Evolutionary conservation across 2,797 vertebrate genomes (phyloP).

Genomic region (Oryzias sinensis): DNA sequence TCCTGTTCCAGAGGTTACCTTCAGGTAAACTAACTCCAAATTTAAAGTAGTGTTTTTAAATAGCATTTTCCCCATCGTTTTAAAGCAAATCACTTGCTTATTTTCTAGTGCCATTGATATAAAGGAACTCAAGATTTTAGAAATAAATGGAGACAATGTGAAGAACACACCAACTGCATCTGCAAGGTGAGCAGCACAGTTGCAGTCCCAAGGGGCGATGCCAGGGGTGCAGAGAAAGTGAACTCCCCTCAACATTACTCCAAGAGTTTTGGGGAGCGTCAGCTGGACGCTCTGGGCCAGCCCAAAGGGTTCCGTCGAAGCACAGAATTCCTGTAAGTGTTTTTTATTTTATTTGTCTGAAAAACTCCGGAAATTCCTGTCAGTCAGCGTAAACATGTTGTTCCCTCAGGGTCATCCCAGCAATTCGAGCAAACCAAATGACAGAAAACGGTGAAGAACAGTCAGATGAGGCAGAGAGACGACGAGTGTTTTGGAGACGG

Average conservation of each 20-base stretch:
- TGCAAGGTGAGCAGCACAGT: constrained; percentile 74
- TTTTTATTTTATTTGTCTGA: neutral
- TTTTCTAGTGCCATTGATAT: constrained; percentile 91
- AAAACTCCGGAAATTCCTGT: no score
- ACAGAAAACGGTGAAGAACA: constrained; percentile 97
- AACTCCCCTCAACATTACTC: constrained; percentile 85
- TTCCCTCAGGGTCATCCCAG: constrained; percentile 91
- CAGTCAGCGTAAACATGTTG: neutral
- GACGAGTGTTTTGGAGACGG: constrained; percentile 96
- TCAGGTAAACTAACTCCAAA: constrained; percentile 80
- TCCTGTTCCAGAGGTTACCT: constrained; percentile 97
- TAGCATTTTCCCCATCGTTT: neutral
- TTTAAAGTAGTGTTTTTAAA: neutral
- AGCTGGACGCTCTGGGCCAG: constrained; percentile 81
- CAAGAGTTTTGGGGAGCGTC: constrained; percentile 91
- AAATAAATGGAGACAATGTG: constrained; percentile 75
- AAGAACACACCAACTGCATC: constrained; percentile 36
- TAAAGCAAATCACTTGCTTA: no score
- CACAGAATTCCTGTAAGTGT: constrained; percentile 91
- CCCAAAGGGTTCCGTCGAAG: constrained; percentile 88
- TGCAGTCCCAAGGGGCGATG: constrained; percentile 83
- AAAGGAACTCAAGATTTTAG: constrained; percentile 94
- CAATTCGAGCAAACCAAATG: constrained; percentile 87
- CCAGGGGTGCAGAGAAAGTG: constrained; percentile 68
- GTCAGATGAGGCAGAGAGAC: constrained; percentile 91